These are phyloP conservation scores for Mylabris phalerata DNA, from an alignment of 1,140 invertebrate genomes.

Conservation along the genomic window DNA sequence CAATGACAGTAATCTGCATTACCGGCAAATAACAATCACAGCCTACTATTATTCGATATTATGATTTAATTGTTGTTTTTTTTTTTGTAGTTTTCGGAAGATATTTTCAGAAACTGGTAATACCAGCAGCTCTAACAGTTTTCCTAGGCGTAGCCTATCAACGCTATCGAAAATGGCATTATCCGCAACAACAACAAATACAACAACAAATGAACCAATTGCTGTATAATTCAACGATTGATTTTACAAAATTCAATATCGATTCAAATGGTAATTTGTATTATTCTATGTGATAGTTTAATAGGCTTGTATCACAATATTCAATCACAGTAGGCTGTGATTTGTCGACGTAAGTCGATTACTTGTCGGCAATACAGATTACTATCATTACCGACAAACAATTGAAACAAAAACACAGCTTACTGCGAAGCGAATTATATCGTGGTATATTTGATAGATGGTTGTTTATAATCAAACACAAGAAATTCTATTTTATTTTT, in stretches of 20 bases:
- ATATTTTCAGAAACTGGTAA: constrained; percentile 58
- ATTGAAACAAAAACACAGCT: no score
- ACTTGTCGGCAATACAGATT: no score
- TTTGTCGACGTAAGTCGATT: no score
- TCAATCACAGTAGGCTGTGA: no score
- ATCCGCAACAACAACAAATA: constrained; percentile 43
- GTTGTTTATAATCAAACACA: no score
- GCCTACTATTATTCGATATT: neutral
- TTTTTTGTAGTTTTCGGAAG: constrained; percentile 58
- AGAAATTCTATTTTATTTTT: no score
- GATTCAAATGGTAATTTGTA: constrained; percentile 17
- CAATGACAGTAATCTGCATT: no score
- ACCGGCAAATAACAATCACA: no score
- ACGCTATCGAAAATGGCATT: constrained; percentile 65
- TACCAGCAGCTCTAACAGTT: constrained; percentile 45
- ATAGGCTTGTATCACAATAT: neutral
- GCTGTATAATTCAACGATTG: constrained; percentile 28
- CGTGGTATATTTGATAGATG: no score
- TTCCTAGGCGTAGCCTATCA: constrained; percentile 62
- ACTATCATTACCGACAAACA: no score
- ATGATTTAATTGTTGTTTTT: constrained; percentile 3
- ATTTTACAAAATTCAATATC: constrained; percentile 5
- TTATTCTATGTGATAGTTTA: constrained; percentile 11
- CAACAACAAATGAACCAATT: constrained; percentile 40
- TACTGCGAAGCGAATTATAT: no score